Percentiles rank a stretch among this genome's conserved stretches.
Conservation (phyloP, 2,113 vertebrate species). For the Pseudorasbora parva region DNA sequence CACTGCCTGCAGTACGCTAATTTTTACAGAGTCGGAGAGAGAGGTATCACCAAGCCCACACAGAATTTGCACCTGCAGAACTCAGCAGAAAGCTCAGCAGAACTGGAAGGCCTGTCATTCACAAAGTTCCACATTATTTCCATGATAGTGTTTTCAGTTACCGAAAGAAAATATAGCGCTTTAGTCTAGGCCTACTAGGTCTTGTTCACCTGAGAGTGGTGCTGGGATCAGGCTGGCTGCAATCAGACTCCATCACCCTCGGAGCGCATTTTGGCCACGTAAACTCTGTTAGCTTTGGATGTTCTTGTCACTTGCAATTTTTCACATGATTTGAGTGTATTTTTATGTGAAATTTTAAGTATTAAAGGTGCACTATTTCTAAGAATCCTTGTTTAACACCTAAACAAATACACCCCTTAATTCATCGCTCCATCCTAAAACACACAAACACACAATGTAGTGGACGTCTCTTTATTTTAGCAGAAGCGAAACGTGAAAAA, state of each 20-base stretch:
- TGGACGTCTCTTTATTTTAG: too few relatives aligned
- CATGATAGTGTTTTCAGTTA: background rate
- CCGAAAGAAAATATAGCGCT: background rate
- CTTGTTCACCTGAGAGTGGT: background rate
- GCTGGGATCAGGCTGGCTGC: background rate
- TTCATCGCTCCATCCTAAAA: too few relatives aligned
- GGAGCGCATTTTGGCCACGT: background rate
- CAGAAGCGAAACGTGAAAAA: too few relatives aligned
- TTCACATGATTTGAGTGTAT: background rate
- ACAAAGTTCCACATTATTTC: constrained; percentile 11
- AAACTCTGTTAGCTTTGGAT: background rate
- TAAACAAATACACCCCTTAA: too few relatives aligned
- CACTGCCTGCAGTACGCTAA: constrained; percentile 50
- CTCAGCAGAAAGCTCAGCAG: background rate
- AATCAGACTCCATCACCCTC: background rate
- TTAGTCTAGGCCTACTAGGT: background rate
- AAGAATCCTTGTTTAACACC: too few relatives aligned
- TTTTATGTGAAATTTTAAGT: background rate
- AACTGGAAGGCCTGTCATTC: background rate
- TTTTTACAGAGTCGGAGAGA: constrained; percentile 37
- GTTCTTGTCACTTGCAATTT: background rate
- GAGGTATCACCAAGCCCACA: background rate
- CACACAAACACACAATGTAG: too few relatives aligned
- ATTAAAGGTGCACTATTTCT: too few relatives aligned
- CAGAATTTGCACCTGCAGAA: background rate